These are phyloP conservation scores for Antheraea yamamai DNA, from an alignment of 2,888 invertebrate species.

Conservation along the genomic window DNA sequence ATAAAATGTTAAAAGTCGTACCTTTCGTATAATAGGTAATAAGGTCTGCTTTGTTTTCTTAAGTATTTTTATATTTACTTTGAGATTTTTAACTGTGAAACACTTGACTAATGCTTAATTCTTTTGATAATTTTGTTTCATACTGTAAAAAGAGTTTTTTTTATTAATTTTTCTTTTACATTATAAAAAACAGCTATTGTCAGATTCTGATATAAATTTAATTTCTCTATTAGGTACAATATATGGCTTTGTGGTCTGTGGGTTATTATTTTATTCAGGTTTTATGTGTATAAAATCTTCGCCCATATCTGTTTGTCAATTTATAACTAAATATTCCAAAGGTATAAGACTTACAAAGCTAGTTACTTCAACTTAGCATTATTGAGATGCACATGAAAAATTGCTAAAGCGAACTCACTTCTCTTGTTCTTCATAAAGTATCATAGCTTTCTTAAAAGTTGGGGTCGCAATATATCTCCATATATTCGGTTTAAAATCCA, in stretches of 20 bases:
- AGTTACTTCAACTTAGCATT: background rate
- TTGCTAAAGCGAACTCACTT: conserved; percentile 40
- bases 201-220: background rate
- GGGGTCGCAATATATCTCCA: conserved; percentile 58
- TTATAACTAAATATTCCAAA: background rate
- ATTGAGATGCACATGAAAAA: background rate
- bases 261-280: background rate
- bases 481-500: conserved; percentile 59
- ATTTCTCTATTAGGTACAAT: background rate
- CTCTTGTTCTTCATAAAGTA: conserved; percentile 56
- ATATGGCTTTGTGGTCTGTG: background rate
- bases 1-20: background rate
- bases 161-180: background rate
- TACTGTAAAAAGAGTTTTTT: background rate
- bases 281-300: background rate
- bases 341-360: background rate
- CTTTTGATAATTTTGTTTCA: background rate
- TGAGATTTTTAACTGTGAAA: background rate
- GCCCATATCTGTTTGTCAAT: background rate
- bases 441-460: conserved; percentile 56
- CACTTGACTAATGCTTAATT: background rate
- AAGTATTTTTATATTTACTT: background rate
- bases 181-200: background rate
- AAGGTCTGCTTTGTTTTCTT: background rate
- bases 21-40: no score